Conservation (phyloP, 2,888 invertebrate species). For the Hirudinaria manillensis region DNA sequence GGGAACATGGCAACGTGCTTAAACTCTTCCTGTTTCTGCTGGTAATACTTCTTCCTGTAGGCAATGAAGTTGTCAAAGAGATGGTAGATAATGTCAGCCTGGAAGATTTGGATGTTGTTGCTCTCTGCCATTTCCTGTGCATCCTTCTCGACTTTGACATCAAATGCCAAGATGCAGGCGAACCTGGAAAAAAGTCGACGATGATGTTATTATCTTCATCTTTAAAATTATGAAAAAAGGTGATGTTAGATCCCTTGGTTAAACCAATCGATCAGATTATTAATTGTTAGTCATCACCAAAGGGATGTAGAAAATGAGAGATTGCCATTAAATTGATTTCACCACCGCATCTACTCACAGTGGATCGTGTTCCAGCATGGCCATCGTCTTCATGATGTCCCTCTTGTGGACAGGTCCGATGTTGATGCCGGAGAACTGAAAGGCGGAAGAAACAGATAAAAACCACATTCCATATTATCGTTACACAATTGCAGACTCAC, state of each 20-base stretch:
- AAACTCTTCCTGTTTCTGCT: conserved; percentile 85
- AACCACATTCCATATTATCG: not conserved
- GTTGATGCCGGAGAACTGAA: conserved; percentile 90
- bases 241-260: too few relatives aligned
- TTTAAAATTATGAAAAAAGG: too few relatives aligned
- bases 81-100: conserved; percentile 98
- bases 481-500: conserved; percentile 42
- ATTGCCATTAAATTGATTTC: not conserved
- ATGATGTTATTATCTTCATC: not conserved
- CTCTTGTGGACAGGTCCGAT: conserved; percentile 98
- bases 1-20: conserved; percentile 97
- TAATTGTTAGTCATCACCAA: not conserved
- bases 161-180: conserved; percentile 97
- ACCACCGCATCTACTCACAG: conserved; percentile 46
- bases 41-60: conserved; percentile 74
- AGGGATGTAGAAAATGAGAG: not conserved
- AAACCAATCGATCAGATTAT: not conserved
- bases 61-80: conserved; percentile 89
- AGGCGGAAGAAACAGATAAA: conserved; percentile 42
- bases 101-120: conserved; percentile 70
- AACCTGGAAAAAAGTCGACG: conserved; percentile 61
- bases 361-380: conserved; percentile 91
- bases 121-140: conserved; percentile 95
- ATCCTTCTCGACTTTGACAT: conserved; percentile 94
- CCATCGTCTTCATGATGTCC: conserved; percentile 99